Evolutionary conservation across 2,888 invertebrate species (phyloP), one percentile per base, ranked within the genome.

Genomic region (Didymodactylos carnosus): DNA sequence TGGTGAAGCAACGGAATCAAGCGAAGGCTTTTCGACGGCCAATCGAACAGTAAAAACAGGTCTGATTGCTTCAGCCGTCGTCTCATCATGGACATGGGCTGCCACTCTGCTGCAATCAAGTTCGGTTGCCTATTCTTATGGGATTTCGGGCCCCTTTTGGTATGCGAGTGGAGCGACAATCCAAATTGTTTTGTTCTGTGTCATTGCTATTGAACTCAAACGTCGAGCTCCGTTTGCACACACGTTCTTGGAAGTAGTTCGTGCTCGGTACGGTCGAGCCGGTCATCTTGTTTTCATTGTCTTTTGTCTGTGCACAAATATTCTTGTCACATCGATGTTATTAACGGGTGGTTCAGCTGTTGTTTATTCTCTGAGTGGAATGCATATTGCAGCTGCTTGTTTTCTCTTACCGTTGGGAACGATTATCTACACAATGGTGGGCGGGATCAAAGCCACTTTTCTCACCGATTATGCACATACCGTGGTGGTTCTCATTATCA

Each of bases 11-110:
- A 53, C 53, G 7, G 53, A 53, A 16, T 53, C 53, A 27, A 53
- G 53, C 29, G 53, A 53, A 53, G 27, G 27, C 19, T 53, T 53
- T 19, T 53, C 53, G 25, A 53, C 53, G 7, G 53, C 29, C 29
- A 5, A 53, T 53, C 53, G 53, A 53, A 53, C 53, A 53, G 53
- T 53, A 29, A 53, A 53, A 53, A 53, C 53, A 53, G 53, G 53
- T 53, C 25, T 53, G 8, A 53, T 53, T 29, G 53, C 53, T 14
- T 53, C 53, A 29, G 29, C 53, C 29, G 29, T 83, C n/a, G 81
- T 83, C 3, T 82, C 83, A 4, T 82, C 83, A 75, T 83, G 83
- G 83, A 83, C 82, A 27, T 83, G 83, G 83, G 82, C 83, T 5
- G 83, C 83, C 13, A 81, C 83, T 0, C 78, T 83, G 2, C 78